Percentiles rank a stretch among this genome's conserved stretches.
These are phyloP conservation scores for Drosophila sp. DNA, from an alignment of 1,140 invertebrate species.

Conservation along the genomic window DNA sequence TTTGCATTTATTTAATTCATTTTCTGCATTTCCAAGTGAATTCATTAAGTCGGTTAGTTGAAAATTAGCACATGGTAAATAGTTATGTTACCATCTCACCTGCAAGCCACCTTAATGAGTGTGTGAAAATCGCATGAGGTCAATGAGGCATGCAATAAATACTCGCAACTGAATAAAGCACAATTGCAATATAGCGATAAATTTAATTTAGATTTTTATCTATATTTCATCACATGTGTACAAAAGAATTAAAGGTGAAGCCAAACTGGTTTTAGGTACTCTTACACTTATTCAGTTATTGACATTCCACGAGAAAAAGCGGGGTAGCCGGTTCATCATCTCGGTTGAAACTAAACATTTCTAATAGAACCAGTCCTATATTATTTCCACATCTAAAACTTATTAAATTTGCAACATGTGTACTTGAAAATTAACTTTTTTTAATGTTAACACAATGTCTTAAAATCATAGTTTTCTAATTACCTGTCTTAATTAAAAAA, in stretches of 20 bases:
- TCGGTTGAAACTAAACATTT: not conserved
- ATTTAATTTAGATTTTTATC: conserved; percentile 44
- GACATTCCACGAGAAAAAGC: conserved; percentile 31
- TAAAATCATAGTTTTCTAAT: too few relatives aligned
- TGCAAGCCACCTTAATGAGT: conserved; percentile 43
- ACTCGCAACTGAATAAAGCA: conserved; percentile 30
- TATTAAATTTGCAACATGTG: too few relatives aligned
- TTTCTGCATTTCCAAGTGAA: conserved; percentile 46
- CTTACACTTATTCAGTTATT: conserved; percentile 31
- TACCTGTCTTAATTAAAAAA: not conserved
- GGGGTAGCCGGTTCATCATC: conserved; percentile 31
- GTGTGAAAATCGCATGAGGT: conserved; percentile 63
- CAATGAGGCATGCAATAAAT: conserved; percentile 57
- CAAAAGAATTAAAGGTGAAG: conserved; percentile 14
- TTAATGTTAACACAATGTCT: too few relatives aligned
- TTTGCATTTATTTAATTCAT: conserved; percentile 35
- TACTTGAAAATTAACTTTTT: too few relatives aligned
- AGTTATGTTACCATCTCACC: conserved; percentile 15
- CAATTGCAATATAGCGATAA: conserved; percentile 60
- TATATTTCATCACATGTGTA: conserved; percentile 8
- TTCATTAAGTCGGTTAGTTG: conserved; percentile 61
- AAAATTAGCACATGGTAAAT: conserved; percentile 46
- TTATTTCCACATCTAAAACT: conserved; percentile 9
- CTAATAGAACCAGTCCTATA: conserved; percentile 28
- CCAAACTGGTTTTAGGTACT: conserved; percentile 47